A percentile compares a stretch with the other conserved stretches of the same genome.
These are phyloP conservation scores for Eledona agricola DNA, from an alignment of 2,888 invertebrate species.

Conservation along the genomic window DNA sequence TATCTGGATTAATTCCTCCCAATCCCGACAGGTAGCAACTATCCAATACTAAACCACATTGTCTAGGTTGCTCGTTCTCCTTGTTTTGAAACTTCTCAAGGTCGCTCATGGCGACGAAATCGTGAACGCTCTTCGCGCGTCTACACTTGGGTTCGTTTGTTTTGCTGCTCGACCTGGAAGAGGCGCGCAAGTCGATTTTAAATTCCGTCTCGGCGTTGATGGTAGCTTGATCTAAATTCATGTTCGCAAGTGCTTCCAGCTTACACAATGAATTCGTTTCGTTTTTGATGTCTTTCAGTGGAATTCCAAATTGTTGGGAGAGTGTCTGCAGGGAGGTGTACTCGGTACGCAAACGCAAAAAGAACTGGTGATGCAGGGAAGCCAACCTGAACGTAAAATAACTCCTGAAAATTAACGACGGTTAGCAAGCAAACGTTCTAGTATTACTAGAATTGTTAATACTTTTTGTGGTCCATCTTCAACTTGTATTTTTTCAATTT, in stretches of 20 bases:
- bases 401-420: constrained; percentile 64
- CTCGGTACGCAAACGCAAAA: constrained; percentile 76
- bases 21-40: constrained; percentile 56
- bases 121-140: constrained; percentile 66
- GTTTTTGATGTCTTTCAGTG: constrained; percentile 64
- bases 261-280: constrained; percentile 61
- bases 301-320: constrained; percentile 69
- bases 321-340: constrained; percentile 73
- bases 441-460: no score
- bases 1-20: constrained; percentile 36
- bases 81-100: constrained; percentile 72
- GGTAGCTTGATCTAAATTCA: constrained; percentile 47
- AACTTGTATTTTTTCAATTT: constrained; percentile 74
- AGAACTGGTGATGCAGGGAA: constrained; percentile 81
- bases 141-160: constrained; percentile 44
- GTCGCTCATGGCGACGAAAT: constrained; percentile 62
- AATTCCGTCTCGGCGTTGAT: constrained; percentile 58
- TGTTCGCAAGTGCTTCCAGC: constrained; percentile 56
- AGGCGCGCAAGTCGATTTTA: constrained; percentile 57
- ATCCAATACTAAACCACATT: constrained; percentile 51
- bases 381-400: constrained; percentile 80
- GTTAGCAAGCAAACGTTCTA: no score
- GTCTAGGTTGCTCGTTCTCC: constrained; percentile 72
- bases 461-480: constrained; percentile 78
- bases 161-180: constrained; percentile 44